Evolutionary conservation across 2,797 vertebrate genomes (phyloP).

Genomic region (Erethizon dorsatum): DNA sequence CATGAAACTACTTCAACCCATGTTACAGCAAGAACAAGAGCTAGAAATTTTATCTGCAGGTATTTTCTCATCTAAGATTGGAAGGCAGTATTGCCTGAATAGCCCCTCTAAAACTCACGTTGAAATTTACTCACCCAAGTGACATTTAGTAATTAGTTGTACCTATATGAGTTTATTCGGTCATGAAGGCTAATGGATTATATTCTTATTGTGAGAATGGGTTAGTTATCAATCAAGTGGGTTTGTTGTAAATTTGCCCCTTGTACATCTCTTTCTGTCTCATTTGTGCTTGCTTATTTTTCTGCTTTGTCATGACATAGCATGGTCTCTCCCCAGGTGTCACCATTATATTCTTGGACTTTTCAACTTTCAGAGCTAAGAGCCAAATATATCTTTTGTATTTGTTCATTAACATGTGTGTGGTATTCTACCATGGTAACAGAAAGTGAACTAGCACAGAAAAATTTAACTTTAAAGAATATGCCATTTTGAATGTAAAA

Average conservation of each 20-base stretch:
- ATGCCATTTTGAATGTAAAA: not conserved
- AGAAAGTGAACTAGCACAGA: not conserved
- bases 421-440: not conserved
- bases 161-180: not conserved
- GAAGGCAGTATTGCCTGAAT: not conserved
- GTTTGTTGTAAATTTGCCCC: not conserved
- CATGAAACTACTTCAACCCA: not conserved
- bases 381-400: not conserved
- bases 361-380: not conserved
- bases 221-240: not conserved
- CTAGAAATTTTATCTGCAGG: not conserved
- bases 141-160: not conserved
- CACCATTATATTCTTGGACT: not conserved
- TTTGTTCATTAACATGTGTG: not conserved
- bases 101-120: not conserved
- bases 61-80: not conserved
- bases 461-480: not conserved
- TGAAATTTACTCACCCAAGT: not conserved
- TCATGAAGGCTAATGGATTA: not conserved
- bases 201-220: not conserved
- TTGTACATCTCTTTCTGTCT: not conserved
- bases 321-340: too few species aligned
- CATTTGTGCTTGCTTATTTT: not conserved
- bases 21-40: not conserved
- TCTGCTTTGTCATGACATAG: not conserved